phyloP scores from a whole-genome alignment of 2,888 invertebrate species.

The Melikaiella ostensackeni region DNA sequence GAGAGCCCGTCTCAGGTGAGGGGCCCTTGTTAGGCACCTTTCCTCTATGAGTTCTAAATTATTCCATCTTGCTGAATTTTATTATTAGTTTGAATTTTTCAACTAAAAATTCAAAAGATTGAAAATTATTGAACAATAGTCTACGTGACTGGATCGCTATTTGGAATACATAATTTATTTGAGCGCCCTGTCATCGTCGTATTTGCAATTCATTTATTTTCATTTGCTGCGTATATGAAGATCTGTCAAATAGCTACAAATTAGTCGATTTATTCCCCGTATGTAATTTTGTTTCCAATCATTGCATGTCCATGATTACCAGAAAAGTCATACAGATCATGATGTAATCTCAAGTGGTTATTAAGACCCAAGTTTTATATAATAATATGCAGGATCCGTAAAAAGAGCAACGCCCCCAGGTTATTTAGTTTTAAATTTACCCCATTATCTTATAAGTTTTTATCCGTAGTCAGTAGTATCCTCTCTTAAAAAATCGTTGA shows the following conservation, averaged over 20 bases:
- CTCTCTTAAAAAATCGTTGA: too few species aligned
- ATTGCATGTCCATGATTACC: background rate
- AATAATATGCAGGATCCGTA: background rate
- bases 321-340: background rate
- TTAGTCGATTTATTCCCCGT: background rate
- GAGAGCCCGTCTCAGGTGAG: too few species aligned
- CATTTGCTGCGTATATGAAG: background rate
- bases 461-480: too few species aligned
- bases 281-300: background rate
- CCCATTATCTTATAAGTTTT: background rate
- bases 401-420: background rate
- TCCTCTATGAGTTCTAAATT: too few species aligned
- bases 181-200: constrained; percentile 18
- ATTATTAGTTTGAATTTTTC: too few species aligned
- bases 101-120: background rate
- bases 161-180: constrained; percentile 6
- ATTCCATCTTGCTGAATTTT: too few species aligned
- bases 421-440: background rate
- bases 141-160: constrained; percentile 3
- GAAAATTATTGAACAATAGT: background rate
- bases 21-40: too few species aligned
- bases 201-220: constrained; percentile 5
- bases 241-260: background rate
- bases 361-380: background rate
- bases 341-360: background rate